Evolutionary conservation across 2,888 invertebrate species (phyloP).

Genomic region (Clanis bilineata): DNA sequence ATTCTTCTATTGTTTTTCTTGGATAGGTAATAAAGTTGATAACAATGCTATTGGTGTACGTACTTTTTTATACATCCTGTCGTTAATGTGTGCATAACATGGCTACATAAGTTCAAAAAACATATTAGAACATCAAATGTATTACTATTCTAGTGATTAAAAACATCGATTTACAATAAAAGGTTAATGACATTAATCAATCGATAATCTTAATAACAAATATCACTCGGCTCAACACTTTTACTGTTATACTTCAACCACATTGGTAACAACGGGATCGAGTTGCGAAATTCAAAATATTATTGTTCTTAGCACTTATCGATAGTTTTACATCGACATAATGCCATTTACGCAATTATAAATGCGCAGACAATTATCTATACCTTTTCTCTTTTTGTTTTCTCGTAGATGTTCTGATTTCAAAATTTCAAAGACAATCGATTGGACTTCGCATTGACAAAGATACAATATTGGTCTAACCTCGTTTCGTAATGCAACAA

Average conservation of each 20-base stretch:
- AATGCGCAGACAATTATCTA: neutral
- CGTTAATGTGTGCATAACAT: conserved; percentile 47
- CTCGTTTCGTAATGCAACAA: neutral
- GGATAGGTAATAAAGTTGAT: conserved; percentile 54
- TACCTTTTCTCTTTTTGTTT: neutral
- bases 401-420: neutral
- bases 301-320: conserved; percentile 29
- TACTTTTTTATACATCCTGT: conserved; percentile 68
- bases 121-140: neutral
- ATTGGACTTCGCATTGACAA: neutral
- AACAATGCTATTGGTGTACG: conserved; percentile 49
- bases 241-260: conserved; percentile 25
- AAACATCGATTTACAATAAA: conserved; percentile 25
- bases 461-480: neutral
- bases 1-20: conserved; percentile 70
- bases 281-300: conserved; percentile 47
- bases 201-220: conserved; percentile 23
- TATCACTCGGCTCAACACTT: conserved; percentile 1
- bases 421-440: neutral
- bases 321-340: neutral
- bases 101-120: conserved; percentile 23
- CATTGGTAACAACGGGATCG: conserved; percentile 50
- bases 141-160: neutral
- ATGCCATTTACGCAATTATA: neutral
- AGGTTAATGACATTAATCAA: conserved; percentile 29